phyloP scores from a whole-genome alignment of 1,140 invertebrate species.

The Drosophila asahinai region DNA sequence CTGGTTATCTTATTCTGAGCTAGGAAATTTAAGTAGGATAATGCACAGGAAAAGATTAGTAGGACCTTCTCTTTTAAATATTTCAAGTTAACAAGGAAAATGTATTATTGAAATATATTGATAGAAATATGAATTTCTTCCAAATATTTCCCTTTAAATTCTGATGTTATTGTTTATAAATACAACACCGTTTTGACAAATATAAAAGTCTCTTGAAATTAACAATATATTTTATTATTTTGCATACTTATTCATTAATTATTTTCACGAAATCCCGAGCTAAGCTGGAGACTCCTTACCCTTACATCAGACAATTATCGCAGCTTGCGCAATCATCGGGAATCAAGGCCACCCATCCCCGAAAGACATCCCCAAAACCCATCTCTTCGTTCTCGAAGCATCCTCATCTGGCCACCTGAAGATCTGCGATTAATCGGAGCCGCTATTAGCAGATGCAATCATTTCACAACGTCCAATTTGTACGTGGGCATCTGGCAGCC shows the following conservation, averaged over 20 bases:
- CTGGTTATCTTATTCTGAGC: neutral
- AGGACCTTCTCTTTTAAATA: neutral
- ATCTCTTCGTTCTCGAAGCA: slow-evolving; percentile 7
- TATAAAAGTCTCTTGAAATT: too few species aligned
- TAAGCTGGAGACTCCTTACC: neutral
- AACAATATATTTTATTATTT: too few species aligned
- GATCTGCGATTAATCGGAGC: slow-evolving; percentile 12
- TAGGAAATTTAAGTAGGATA: neutral
- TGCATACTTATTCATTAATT: neutral
- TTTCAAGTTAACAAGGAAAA: too few species aligned
- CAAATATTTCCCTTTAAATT: too few species aligned
- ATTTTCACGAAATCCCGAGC: neutral
- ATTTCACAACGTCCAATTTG: slow-evolving; percentile 32
- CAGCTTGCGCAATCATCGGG: slow-evolving; percentile 1
- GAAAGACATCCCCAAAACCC: neutral
- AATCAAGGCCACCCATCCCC: slow-evolving; percentile 32
- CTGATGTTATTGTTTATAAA: too few species aligned
- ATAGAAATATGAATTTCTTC: too few species aligned
- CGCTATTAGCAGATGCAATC: slow-evolving; percentile 50
- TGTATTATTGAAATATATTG: too few species aligned
- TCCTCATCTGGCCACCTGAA: slow-evolving; percentile 1
- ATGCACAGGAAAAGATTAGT: too few species aligned
- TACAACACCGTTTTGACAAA: too few species aligned
- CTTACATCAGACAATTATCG: slow-evolving; percentile 17
- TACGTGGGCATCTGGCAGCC: slow-evolving; percentile 38